phyloP scores from a whole-genome alignment of 2,797 vertebrate genomes.

The Champsocephalus gunnari region DNA sequence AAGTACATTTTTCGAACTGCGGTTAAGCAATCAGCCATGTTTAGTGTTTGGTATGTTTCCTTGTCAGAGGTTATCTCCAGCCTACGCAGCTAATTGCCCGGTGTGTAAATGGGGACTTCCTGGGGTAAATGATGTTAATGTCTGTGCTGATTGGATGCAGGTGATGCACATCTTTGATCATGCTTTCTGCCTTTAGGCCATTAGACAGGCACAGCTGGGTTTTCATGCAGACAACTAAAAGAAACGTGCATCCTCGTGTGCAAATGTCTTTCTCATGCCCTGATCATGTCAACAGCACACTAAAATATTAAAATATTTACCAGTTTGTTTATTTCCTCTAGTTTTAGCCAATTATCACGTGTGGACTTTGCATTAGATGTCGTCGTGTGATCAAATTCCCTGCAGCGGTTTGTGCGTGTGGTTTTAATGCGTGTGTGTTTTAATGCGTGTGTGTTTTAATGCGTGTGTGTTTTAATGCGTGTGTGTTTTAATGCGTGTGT shows the following conservation, averaged over 20 bases:
- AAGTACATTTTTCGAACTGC: not conserved
- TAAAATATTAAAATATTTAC: constrained; percentile 70
- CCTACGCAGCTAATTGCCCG: constrained; percentile 5
- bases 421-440: constrained; percentile 18
- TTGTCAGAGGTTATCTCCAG: constrained; percentile 8
- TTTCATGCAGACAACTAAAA: constrained; percentile 42
- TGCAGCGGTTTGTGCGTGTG: not conserved
- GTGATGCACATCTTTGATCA: constrained; percentile 38
- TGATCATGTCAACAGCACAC: constrained; percentile 57
- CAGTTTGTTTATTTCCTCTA: constrained; percentile 65
- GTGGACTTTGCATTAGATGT: constrained; percentile 55
- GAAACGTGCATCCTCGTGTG: constrained; percentile 25
- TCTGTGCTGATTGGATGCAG: constrained; percentile 38
- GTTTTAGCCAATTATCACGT: constrained; percentile 61
- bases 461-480: constrained; percentile 1
- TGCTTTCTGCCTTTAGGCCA: constrained; percentile 29
- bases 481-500: constrained; percentile 28
- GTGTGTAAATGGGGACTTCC: constrained; percentile 15
- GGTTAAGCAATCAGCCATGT: not conserved
- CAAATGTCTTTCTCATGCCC: constrained; percentile 36
- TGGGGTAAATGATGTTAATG: constrained; percentile 16
- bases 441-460: not conserved
- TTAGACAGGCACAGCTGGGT: constrained; percentile 42
- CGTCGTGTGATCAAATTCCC: constrained; percentile 37
- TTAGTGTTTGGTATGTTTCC: constrained; percentile 10